These are phyloP conservation scores for Urosaurus nigricauda DNA, from an alignment of 2,797 vertebrate species.

Conservation along the genomic window DNA sequence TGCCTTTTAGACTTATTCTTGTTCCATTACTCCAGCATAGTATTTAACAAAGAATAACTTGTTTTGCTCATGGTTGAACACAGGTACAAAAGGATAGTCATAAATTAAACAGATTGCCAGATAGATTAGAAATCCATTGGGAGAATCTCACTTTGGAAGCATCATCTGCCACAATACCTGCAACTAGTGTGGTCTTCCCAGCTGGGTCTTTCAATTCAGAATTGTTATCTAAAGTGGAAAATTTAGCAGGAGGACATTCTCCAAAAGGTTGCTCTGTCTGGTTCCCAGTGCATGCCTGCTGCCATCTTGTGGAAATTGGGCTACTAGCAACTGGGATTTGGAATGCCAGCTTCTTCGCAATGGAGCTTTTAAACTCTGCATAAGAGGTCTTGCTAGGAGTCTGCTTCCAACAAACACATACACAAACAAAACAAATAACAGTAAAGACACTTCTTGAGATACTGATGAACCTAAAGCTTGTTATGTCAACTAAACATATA, in stretches of 20 bases:
- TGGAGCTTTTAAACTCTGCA: constrained; percentile 73
- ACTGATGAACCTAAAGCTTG: neutral
- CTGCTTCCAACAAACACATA: neutral
- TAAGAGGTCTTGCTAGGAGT: constrained; percentile 45
- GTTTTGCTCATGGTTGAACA: neutral
- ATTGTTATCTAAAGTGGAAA: rapidly evolving
- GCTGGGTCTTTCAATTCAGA: neutral
- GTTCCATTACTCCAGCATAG: neutral
- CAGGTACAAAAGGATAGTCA: too few relatives aligned
- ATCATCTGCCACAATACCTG: constrained; percentile 6
- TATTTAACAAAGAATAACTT: neutral
- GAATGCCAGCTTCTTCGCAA: constrained; percentile 51
- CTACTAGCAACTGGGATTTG: constrained; percentile 72
- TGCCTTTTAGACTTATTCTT: too few relatives aligned
- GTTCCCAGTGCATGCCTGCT: constrained; percentile 49
- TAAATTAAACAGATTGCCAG: too few relatives aligned
- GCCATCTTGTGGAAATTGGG: constrained; percentile 78
- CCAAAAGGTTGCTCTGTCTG: rapidly evolving
- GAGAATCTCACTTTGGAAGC: neutral
- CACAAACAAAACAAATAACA: neutral
- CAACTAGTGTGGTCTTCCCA: constrained; percentile 34
- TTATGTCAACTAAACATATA: neutral
- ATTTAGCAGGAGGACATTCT: rapidly evolving
- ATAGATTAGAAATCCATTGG: too few relatives aligned
- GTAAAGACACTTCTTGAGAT: neutral